These are phyloP conservation scores for Holothuria leucospilota DNA, from an alignment of 53 echinoderm and acorn worm genomes.

Conservation along the genomic window DNA sequence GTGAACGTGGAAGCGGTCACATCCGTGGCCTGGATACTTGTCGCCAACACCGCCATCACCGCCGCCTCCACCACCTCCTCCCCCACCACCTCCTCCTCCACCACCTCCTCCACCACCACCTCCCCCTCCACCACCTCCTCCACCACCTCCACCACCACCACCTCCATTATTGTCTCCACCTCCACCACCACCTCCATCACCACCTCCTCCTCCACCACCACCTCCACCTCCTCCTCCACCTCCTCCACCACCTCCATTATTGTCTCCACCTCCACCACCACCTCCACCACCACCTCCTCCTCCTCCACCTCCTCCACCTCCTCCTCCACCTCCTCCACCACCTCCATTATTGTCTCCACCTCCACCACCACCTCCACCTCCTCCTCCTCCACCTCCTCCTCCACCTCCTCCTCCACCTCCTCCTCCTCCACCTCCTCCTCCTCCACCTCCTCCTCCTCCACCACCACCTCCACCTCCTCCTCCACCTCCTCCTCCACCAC, in stretches of 20 bases:
- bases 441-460: not conserved
- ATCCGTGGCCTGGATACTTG: no score
- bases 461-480: slow-evolving; percentile 4
- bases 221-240: not conserved
- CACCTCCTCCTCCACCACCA: not conserved
- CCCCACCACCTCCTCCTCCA: not conserved
- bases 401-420: not conserved
- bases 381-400: not conserved
- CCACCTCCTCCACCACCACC: not conserved
- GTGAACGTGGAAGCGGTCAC: no score
- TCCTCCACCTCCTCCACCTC: not conserved
- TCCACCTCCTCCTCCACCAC: not conserved
- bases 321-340: not conserved
- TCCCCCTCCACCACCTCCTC: not conserved
- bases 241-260: not conserved
- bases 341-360: not conserved
- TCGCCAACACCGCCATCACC: no score
- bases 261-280: not conserved
- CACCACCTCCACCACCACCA: not conserved
- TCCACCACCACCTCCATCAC: not conserved
- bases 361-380: not conserved
- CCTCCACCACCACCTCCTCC: not conserved
- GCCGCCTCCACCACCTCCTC: not conserved
- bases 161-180: not conserved
- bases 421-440: slow-evolving; percentile 1